Conservation (phyloP, 2,797 vertebrate species). For the Chloroceryle amazona region DNA sequence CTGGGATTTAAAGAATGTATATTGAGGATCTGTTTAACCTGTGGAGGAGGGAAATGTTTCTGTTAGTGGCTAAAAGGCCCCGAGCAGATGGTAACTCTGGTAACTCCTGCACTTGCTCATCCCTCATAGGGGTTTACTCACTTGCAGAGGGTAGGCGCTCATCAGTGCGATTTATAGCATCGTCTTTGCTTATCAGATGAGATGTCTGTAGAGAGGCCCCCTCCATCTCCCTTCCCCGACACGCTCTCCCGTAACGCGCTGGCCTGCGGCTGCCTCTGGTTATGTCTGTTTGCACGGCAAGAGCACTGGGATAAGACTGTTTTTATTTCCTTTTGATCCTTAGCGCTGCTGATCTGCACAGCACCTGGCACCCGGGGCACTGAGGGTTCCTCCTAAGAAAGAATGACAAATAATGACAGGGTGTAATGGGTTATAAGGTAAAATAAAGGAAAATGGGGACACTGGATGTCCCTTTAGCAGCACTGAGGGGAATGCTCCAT, state of each 20-base stretch:
- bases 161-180: background rate
- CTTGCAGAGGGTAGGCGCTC: background rate
- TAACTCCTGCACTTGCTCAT: background rate
- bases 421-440: background rate
- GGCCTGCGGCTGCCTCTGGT: background rate
- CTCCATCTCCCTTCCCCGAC: background rate
- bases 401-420: background rate
- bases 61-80: background rate
- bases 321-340: conserved; percentile 7
- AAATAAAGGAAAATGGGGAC: background rate
- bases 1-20: background rate
- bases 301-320: background rate
- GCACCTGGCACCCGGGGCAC: background rate
- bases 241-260: accelerated
- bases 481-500: background rate
- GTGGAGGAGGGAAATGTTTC: background rate
- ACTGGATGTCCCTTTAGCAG: background rate
- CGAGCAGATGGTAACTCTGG: background rate
- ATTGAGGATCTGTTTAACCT: background rate
- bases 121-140: background rate
- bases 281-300: background rate
- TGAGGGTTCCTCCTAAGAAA: background rate
- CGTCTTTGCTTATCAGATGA: background rate
- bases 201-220: background rate
- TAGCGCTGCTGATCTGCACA: background rate